Conservation (phyloP, 2,113 vertebrate genomes). For the Pangasianodon hypophthalmus region DNA sequence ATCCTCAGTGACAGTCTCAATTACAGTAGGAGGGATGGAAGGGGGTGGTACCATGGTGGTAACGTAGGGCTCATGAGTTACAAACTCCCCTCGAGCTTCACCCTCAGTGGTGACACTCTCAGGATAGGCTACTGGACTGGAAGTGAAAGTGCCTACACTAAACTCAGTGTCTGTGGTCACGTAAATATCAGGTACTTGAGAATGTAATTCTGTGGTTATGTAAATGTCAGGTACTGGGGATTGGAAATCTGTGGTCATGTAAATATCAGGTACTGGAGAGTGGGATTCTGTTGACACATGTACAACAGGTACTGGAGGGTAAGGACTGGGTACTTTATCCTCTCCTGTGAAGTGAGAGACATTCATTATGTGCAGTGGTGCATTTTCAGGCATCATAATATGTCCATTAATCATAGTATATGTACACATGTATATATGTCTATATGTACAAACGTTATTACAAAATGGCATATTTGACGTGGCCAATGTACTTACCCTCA, state of each 20-base stretch:
- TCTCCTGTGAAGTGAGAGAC: conserved; percentile 7
- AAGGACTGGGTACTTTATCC: conserved; percentile 28
- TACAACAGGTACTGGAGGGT: conserved; percentile 66
- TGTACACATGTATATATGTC: not conserved
- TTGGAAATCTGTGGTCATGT: conserved; percentile 41
- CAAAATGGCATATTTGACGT: not conserved
- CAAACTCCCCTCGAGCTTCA: conserved; percentile 77
- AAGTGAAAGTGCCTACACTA: conserved; percentile 72
- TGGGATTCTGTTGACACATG: conserved; percentile 36
- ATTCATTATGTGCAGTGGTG: not conserved
- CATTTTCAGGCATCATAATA: not conserved
- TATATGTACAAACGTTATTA: not conserved
- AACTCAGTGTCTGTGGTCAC: conserved; percentile 44
- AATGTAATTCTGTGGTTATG: conserved; percentile 45
- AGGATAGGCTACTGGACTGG: conserved; percentile 66
- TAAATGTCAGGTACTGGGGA: conserved; percentile 65
- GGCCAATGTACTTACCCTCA: conserved; percentile 70
- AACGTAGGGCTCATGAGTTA: conserved; percentile 72
- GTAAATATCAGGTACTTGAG: conserved; percentile 64
- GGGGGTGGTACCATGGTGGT: conserved; percentile 54
- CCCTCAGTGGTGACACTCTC: conserved; percentile 63
- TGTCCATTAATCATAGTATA: not conserved
- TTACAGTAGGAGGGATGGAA: conserved; percentile 50
- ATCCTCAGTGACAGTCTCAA: not conserved
- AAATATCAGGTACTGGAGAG: conserved; percentile 64